phyloP scores from a whole-genome alignment of 2,888 invertebrate species.

The Mimas tiliae region DNA sequence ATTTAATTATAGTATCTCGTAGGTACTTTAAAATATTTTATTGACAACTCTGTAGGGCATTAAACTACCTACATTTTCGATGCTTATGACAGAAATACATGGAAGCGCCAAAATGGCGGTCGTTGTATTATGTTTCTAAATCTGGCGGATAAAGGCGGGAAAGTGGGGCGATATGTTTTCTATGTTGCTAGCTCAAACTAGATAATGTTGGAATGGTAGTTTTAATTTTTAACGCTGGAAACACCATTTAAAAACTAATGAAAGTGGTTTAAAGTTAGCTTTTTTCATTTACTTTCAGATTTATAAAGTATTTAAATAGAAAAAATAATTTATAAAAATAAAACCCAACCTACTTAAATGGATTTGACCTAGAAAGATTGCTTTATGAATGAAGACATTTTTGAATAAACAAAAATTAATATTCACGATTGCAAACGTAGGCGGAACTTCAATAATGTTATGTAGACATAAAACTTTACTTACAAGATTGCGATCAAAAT shows the following conservation, averaged over 20 bases:
- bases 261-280: no score
- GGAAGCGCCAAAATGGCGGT: constrained; percentile 40
- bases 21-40: no score
- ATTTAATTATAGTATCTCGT: no score
- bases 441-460: no score
- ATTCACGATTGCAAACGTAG: no score
- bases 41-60: no score
- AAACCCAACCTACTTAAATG: not conserved
- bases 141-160: constrained; percentile 55
- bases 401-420: no score
- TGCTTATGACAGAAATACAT: not conserved
- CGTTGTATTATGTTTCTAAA: constrained; percentile 56
- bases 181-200: constrained; percentile 9
- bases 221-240: not conserved
- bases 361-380: not conserved
- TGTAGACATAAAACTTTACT: no score
- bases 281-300: not conserved
- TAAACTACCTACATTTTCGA: not conserved
- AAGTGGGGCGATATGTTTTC: constrained; percentile 45
- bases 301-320: not conserved
- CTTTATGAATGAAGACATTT: not conserved
- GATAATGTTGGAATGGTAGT: not conserved
- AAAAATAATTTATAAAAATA: not conserved
- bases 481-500: no score
- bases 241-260: no score